phyloP scores from a whole-genome alignment of 1,140 invertebrate genomes.

The Drosophila leontia region DNA sequence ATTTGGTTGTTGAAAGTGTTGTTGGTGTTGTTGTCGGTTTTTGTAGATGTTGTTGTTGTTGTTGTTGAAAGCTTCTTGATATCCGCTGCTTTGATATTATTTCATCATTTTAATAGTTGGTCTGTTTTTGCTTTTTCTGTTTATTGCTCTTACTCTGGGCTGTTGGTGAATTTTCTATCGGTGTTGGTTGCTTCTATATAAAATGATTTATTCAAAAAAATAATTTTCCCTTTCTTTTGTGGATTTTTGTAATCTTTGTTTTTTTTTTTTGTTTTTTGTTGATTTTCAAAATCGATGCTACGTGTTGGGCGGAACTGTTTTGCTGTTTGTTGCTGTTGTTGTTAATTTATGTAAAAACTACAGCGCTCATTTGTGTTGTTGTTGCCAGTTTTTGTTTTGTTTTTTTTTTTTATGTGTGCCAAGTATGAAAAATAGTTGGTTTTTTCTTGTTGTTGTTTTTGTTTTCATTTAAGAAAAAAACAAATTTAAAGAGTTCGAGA shows the following conservation, averaged over 20 bases:
- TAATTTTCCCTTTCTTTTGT: constrained; percentile 29
- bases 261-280: constrained; percentile 43
- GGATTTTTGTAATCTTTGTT: constrained; percentile 20
- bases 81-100: constrained; percentile 9
- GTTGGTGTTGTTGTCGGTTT: constrained; percentile 3
- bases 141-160: constrained; percentile 9
- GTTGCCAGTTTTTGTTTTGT: constrained; percentile 3
- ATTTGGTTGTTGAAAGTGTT: constrained; percentile 13
- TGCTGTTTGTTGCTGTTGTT: constrained; percentile 56
- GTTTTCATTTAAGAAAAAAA: constrained; percentile 8
- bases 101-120: constrained; percentile 16
- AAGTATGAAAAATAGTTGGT: constrained; percentile 31
- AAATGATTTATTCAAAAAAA: constrained; percentile 56
- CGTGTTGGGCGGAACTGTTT: constrained; percentile 81
- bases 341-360: constrained; percentile 38
- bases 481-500: constrained; percentile 25
- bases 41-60: background rate
- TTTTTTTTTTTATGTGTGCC: constrained; percentile 33
- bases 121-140: background rate
- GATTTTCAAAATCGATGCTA: constrained; percentile 83
- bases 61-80: constrained; percentile 13
- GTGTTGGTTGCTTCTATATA: constrained; percentile 38
- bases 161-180: constrained; percentile 16
- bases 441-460: background rate
- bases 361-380: constrained; percentile 23